Evolutionary conservation across 1,140 invertebrate species (phyloP), one percentile per base, ranked within the genome.

Genomic region (Monochamus saltuarius): DNA sequence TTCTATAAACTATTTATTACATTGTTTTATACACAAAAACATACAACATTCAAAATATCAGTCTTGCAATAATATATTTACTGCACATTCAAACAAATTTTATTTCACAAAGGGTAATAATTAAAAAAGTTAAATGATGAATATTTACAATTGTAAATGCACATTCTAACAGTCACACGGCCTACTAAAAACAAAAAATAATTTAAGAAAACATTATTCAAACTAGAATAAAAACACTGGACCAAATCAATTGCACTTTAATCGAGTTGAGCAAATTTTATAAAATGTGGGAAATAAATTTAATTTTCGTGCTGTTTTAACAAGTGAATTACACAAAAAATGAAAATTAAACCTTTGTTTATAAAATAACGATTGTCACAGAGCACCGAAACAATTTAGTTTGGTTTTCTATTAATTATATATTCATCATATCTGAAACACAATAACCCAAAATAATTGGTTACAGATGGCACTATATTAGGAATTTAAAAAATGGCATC

Each of bases 101-200:
- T 34, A 59, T 60, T 57, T 37, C 46, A 56, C 22, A 40, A 46
- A 35, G 19, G 16, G 19, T 53, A 39, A 54, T 43, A 38, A 59
- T 17, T 45, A 59, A 59, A 59, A 38, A 56, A 34, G 29, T 45
- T 36, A 58, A 50, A 51, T 49, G 36, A 56, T 52, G 19, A 61
- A 60, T 68, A 70, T 68, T 61, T 68, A 70, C 64, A 66, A 68
- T 64, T 56, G 61, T 70, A 72, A 72, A 72, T 72, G 70, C 70
- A 72, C 68, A 72, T 69, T 70, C 62, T 52, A 68, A 66, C 61
- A 71, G 69, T 70, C 70, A 70, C 70, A 66, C 70, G 70, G 68
- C 70, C 68, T 68, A 72, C 49, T 46, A 45, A 43, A 55, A 56
- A 45, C 11, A 40, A 29, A 53, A 40, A 53, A 52, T 39, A 11